Evolutionary conservation across 2,797 vertebrate species (phyloP).

Genomic region (Falco columbarius): DNA sequence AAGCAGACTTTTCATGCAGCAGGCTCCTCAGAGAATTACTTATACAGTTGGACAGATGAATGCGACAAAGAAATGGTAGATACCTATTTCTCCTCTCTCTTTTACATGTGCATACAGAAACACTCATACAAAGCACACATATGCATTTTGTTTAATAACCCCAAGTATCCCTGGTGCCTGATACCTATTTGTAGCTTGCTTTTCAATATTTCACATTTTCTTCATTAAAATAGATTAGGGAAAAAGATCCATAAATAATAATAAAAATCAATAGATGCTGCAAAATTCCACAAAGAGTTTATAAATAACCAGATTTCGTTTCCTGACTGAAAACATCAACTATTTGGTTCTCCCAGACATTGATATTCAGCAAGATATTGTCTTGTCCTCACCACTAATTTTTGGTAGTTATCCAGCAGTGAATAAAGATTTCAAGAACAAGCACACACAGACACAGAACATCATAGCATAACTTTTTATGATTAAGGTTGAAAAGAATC

Average conservation of each 20-base stretch:
- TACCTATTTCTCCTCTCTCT: not conserved
- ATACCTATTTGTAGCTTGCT: not conserved
- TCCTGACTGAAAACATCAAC: not conserved
- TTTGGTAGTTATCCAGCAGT: not conserved
- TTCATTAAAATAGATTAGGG: not conserved
- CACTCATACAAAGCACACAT: not conserved
- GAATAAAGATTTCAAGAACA: not conserved
- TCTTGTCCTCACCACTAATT: not conserved
- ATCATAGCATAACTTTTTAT: not conserved
- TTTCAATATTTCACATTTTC: not conserved
- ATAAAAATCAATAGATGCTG: not conserved
- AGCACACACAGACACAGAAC: not conserved
- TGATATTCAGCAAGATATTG: not conserved
- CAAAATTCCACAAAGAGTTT: not conserved
- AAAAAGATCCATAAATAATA: not conserved
- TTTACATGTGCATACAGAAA: not conserved
- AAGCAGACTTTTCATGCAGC: constrained; percentile 19
- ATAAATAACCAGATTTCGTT: not conserved
- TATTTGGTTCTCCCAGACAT: not conserved
- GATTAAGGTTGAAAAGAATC: not conserved
- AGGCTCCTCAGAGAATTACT: not conserved
- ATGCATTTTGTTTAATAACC: not conserved
- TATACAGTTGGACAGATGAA: not conserved
- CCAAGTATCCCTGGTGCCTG: not conserved
- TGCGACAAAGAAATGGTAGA: not conserved